Percentiles rank a stretch among this genome's conserved stretches.
These are phyloP conservation scores for Amia ocellicauda DNA, from an alignment of 2,113 vertebrate species.

Conservation along the genomic window DNA sequence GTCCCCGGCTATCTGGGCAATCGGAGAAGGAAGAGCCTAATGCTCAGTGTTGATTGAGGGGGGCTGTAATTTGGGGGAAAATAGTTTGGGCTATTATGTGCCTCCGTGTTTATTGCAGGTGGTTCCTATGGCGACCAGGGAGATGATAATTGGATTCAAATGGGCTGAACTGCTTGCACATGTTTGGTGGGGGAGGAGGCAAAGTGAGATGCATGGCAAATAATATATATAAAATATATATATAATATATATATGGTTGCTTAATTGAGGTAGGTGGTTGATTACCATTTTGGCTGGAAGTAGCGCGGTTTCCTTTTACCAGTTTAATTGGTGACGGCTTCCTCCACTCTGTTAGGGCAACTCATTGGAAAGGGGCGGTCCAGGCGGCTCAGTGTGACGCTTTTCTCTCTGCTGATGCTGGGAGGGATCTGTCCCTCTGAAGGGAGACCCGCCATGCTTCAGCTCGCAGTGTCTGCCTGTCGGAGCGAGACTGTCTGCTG, in stretches of 20 bases:
- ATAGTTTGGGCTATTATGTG: conserved; percentile 41
- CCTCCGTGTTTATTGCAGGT: conserved; percentile 49
- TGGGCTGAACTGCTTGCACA: conserved; percentile 46
- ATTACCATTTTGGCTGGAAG: conserved; percentile 2
- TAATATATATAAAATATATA: too few species aligned
- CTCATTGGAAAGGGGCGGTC: too few species aligned
- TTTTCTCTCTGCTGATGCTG: too few species aligned
- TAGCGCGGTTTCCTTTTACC: background rate
- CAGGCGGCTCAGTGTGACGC: too few species aligned
- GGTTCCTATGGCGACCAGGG: conserved; percentile 45
- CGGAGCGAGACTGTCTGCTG: background rate
- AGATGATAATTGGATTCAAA: conserved; percentile 48
- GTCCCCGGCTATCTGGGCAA: background rate
- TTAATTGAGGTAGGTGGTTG: conserved; percentile 4
- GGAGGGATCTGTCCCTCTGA: too few species aligned
- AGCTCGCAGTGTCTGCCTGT: too few species aligned
- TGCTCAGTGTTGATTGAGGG: conserved; percentile 41
- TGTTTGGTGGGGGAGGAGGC: conserved; percentile 35
- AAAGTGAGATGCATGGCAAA: conserved; percentile 20
- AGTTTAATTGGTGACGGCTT: background rate
- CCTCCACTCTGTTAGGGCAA: background rate
- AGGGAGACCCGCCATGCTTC: too few species aligned
- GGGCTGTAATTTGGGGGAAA: conserved; percentile 45
- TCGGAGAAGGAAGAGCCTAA: conserved; percentile 18
- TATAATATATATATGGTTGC: background rate